phyloP scores from a whole-genome alignment of 2,113 vertebrate genomes.

The Verasper variegatus region DNA sequence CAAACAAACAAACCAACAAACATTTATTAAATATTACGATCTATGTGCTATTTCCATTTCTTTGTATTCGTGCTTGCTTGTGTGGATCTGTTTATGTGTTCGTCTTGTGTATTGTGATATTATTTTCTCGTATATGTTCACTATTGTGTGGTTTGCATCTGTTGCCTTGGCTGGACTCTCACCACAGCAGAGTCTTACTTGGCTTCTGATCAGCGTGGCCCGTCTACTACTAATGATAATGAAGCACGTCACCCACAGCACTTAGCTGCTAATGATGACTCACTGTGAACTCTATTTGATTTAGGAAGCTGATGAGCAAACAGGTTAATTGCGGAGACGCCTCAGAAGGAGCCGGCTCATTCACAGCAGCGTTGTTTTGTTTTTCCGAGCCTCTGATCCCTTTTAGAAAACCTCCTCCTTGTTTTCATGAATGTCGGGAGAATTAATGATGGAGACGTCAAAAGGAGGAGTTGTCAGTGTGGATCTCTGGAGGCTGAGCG shows the following conservation, averaged over 20 bases:
- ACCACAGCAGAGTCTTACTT: slow-evolving; percentile 49
- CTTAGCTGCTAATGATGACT: slow-evolving; percentile 65
- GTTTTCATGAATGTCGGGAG: slow-evolving; percentile 14
- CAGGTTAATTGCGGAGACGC: slow-evolving; percentile 56
- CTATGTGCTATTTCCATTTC: not conserved
- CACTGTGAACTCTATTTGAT: slow-evolving; percentile 62
- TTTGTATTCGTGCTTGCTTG: not conserved
- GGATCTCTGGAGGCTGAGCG: slow-evolving; percentile 16
- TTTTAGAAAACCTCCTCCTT: slow-evolving; percentile 8
- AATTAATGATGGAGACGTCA: slow-evolving; percentile 35
- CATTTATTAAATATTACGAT: too few relatives aligned
- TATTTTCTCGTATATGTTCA: too few relatives aligned
- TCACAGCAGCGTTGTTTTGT: too few relatives aligned
- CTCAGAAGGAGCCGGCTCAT: too few relatives aligned
- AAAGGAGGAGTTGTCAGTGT: slow-evolving; percentile 25
- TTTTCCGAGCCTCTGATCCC: not conserved
- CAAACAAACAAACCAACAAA: too few relatives aligned
- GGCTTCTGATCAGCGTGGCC: slow-evolving; percentile 39
- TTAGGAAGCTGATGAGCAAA: slow-evolving; percentile 56
- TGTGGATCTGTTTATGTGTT: not conserved
- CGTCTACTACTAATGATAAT: slow-evolving; percentile 52
- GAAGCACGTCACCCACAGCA: slow-evolving; percentile 55
- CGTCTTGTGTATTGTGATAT: too few relatives aligned
- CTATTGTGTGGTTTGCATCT: not conserved
- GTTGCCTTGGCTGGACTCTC: slow-evolving; percentile 11